Percentiles rank a stretch among this genome's conserved stretches.
These are phyloP conservation scores for Acanthaster planci DNA, from an alignment of 35 echinoderm and acorn worm genomes.

Conservation along the genomic window DNA sequence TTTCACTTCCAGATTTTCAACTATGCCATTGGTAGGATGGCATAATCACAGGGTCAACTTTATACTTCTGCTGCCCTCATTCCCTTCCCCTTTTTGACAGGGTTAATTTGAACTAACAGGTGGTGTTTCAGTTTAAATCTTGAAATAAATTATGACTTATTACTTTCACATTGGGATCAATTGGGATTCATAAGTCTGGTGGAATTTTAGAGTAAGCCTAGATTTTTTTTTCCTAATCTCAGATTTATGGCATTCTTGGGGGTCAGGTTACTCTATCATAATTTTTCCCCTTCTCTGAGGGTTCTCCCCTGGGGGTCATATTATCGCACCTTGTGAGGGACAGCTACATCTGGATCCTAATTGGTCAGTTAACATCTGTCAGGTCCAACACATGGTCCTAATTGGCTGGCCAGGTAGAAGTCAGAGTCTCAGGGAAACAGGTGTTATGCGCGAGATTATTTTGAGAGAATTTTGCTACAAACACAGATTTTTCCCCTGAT, in stretches of 20 bases:
- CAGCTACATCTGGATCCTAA: slow-evolving; percentile 11
- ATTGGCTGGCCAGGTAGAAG: slow-evolving; percentile 5
- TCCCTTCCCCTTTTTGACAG: not conserved
- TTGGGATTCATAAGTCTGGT: not conserved
- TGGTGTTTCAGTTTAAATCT: not conserved
- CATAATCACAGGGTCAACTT: too few relatives aligned
- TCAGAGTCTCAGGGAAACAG: slow-evolving; percentile 8
- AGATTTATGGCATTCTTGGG: too few relatives aligned
- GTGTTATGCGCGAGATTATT: slow-evolving; percentile 3
- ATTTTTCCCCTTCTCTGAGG: too few relatives aligned
- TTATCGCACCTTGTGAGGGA: slow-evolving; percentile 2
- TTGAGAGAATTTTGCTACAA: slow-evolving; percentile 7
- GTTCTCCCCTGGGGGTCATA: not conserved
- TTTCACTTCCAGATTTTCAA: too few relatives aligned
- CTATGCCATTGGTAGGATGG: too few relatives aligned
- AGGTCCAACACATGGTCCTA: not conserved
- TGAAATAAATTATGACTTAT: slow-evolving; percentile 7
- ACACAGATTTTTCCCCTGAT: not conserved
- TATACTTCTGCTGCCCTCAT: not conserved
- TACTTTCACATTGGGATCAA: slow-evolving; percentile 4
- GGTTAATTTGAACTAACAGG: slow-evolving; percentile 10
- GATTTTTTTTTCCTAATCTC: not conserved
- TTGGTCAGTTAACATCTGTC: slow-evolving; percentile 22
- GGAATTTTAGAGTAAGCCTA: not conserved
- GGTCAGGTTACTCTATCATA: too few relatives aligned